Evolutionary conservation across 2,797 vertebrate species (phyloP).

Genomic region (Accipiter fasciatus): DNA sequence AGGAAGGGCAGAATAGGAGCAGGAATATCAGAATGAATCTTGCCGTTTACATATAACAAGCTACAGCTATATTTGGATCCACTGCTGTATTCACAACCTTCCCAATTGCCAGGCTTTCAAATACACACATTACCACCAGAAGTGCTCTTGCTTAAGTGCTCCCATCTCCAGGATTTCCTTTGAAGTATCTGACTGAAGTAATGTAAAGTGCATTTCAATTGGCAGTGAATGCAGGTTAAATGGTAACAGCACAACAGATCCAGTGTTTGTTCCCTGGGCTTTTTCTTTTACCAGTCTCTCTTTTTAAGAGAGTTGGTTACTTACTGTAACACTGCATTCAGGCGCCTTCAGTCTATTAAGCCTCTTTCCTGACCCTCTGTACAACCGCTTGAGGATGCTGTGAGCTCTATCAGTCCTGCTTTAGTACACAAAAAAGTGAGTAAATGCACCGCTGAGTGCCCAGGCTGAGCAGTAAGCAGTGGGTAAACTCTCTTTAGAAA

Average conservation of each 20-base stretch:
- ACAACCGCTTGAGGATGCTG: conserved; percentile 36
- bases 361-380: conserved; percentile 30
- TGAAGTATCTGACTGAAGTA: conserved; percentile 70
- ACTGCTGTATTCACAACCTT: conserved; percentile 46
- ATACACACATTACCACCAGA: conserved; percentile 68
- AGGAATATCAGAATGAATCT: conserved; percentile 32
- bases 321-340: conserved; percentile 29
- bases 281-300: conserved; percentile 60
- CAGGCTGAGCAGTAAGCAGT: conserved; percentile 23
- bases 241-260: conserved; percentile 67
- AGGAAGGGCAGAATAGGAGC: conserved; percentile 30
- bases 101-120: conserved; percentile 67
- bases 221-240: conserved; percentile 68
- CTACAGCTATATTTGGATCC: conserved; percentile 45
- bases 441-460: conserved; percentile 27
- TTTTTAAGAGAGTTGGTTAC: conserved; percentile 14
- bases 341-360: conserved; percentile 53
- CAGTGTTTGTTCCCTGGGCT: conserved; percentile 60
- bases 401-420: conserved; percentile 28
- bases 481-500: conserved; percentile 39
- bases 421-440: conserved; percentile 42
- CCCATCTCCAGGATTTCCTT: conserved; percentile 67
- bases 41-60: conserved; percentile 45
- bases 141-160: conserved; percentile 71
- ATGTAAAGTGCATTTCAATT: conserved; percentile 70